Base-by-base conservation (phyloP, 2,113 vertebrate species). In the Nothobranchius furzeri region DNA sequence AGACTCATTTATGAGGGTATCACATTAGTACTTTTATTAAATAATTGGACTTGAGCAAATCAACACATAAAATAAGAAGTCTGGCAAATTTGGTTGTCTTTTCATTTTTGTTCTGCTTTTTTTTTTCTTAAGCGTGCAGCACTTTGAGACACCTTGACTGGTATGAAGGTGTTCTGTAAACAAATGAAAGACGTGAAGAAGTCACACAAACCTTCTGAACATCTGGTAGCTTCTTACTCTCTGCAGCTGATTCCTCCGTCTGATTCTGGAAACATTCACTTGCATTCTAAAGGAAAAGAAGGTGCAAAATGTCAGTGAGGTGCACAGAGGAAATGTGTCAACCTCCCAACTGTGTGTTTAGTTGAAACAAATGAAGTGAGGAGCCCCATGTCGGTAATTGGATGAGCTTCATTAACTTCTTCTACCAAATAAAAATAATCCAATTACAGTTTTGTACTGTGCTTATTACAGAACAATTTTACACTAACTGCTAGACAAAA, bases 261-360 rank as follows among this genome's bases (percentile, higher is more conserved):
- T 91, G 88, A 77, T 92, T 93, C 63, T 90, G 87, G 70, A 68
- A 91, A 71, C 93, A 93, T 54, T 85, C 68, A 30, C 63, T 73
- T 7, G 88, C 89, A 20, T 82, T 69, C 93, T 94, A 20, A 49
- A 57, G 63, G 45, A 64, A 35, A 1, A 74, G 46, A 65, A 52
- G 12, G 48, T 6, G 70, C 51, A 42, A 67, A 15, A 12, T 7
- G n/a, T 17, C 36, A 53, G 20, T 48, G 55, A 15, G 20, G 24
- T 13, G 9, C 9, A 53, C 7, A 54, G 13, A 36, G 14, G 43
- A 7, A 43, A 40, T 7, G 6, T 37, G 3, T 51, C 17, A 43
- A 15, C 52, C 24, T 62, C 35, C 25, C 48, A 60, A 20, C 30
- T 30, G 7, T 47, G 24, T 49, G 12, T 56, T 25, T 46, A 37